Evolutionary conservation across 2,888 invertebrate species (phyloP).

Genomic region (Dexiosoma caninum): DNA sequence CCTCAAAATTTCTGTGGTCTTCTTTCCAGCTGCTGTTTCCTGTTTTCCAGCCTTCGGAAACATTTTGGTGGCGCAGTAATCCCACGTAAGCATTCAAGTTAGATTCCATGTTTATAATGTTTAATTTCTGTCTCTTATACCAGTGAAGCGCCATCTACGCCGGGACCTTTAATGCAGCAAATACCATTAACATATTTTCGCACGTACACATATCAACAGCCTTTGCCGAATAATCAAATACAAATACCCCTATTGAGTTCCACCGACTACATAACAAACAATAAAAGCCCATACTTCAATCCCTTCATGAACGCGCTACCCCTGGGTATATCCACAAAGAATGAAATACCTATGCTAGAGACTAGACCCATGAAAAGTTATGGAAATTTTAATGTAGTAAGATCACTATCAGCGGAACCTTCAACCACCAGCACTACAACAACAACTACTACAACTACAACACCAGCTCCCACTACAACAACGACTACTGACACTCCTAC

Average conservation of each 20-base stretch:
- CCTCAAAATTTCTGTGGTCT: not conserved
- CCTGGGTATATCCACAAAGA: slow-evolving; percentile 13
- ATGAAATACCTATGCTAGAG: slow-evolving; percentile 47
- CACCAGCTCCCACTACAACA: slow-evolving; percentile 46
- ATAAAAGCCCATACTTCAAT: slow-evolving; percentile 58
- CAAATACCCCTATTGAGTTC: slow-evolving; percentile 67
- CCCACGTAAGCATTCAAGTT: slow-evolving; percentile 69
- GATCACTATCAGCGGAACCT: slow-evolving; percentile 57
- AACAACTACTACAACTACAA: slow-evolving; percentile 48
- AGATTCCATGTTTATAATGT: not conserved
- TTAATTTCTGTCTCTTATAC: not conserved
- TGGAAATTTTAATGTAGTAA: slow-evolving; percentile 23
- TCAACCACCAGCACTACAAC: slow-evolving; percentile 64
- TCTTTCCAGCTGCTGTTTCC: slow-evolving; percentile 13
- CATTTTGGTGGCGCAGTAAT: slow-evolving; percentile 71
- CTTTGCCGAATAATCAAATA: slow-evolving; percentile 68
- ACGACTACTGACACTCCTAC: slow-evolving; percentile 21
- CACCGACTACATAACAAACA: slow-evolving; percentile 54
- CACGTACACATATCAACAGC: slow-evolving; percentile 75
- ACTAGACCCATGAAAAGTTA: slow-evolving; percentile 33
- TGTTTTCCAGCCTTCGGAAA: slow-evolving; percentile 44
- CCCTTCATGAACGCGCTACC: slow-evolving; percentile 43
- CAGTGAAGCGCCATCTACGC: slow-evolving; percentile 68
- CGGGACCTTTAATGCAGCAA: slow-evolving; percentile 71
- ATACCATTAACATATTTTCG: slow-evolving; percentile 76